A percentile compares a stretch with the other conserved stretches of the same genome.
phyloP scores from a whole-genome alignment of 2,113 vertebrate genomes.

The Neogale vison region DNA sequence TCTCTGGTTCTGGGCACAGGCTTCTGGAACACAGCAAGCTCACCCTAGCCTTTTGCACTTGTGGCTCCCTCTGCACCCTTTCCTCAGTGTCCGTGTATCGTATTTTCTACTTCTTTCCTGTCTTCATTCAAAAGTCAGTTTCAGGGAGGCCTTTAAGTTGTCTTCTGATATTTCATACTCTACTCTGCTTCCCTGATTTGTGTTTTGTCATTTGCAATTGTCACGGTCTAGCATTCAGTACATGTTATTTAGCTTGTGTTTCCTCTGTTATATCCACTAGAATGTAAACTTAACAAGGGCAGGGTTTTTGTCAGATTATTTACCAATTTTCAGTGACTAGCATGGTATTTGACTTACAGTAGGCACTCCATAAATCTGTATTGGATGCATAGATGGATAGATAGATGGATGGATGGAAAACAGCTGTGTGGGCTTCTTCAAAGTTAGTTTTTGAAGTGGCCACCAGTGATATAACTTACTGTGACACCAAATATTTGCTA shows the following conservation, averaged over 20 bases:
- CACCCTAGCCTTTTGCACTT: not conserved
- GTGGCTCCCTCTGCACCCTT: not conserved
- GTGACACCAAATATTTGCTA: not conserved
- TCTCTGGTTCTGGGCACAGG: not conserved
- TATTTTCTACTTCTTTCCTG: not conserved
- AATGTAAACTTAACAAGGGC: not conserved
- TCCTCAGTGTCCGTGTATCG: not conserved
- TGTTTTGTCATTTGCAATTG: not conserved
- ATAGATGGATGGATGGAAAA: not conserved
- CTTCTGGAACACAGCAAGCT: not conserved
- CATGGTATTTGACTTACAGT: not conserved
- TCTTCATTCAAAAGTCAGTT: not conserved
- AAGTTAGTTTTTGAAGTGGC: conserved; percentile 13
- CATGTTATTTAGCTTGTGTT: not conserved
- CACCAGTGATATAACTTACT: not conserved
- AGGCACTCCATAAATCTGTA: not conserved
- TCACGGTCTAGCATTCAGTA: not conserved
- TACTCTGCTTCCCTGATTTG: not conserved
- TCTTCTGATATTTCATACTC: not conserved
- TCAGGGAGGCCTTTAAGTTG: not conserved
- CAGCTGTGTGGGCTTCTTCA: not conserved
- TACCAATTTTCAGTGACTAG: not conserved
- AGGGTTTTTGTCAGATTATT: not conserved
- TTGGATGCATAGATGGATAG: not conserved
- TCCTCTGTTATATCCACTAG: not conserved